Percentiles rank a stretch among this genome's conserved stretches.
Evolutionary conservation across 2,888 invertebrate species (phyloP).

Genomic region (Gerris lacustris): DNA sequence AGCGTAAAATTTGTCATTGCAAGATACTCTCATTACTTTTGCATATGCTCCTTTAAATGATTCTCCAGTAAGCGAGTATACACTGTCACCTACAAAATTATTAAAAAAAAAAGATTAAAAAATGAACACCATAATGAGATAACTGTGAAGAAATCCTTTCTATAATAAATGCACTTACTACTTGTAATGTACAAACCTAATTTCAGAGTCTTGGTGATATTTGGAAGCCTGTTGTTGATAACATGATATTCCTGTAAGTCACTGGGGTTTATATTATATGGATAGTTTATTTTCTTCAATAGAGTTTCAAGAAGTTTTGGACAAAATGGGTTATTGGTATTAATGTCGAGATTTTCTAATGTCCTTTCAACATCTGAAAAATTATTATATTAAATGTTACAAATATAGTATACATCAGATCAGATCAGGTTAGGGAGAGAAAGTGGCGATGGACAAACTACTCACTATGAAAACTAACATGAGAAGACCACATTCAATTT

Average conservation of each 20-base stretch:
- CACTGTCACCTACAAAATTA: slow-evolving; percentile 34
- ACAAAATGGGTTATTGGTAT: slow-evolving; percentile 57
- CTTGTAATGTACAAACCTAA: slow-evolving; percentile 34
- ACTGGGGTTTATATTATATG: slow-evolving; percentile 37
- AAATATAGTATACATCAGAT: no score
- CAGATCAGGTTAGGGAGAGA: no score
- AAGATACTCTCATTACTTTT: slow-evolving; percentile 55
- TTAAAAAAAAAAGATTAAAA: not conserved
- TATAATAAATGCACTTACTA: slow-evolving; percentile 4
- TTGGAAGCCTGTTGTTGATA: slow-evolving; percentile 36
- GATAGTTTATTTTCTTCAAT: slow-evolving; percentile 58
- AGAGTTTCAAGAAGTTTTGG: slow-evolving; percentile 53
- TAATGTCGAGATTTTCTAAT: not conserved
- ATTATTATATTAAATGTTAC: no score
- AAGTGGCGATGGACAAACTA: no score
- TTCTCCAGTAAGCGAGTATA: slow-evolving; percentile 32
- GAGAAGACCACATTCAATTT: no score
- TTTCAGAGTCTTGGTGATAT: slow-evolving; percentile 36
- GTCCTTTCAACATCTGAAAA: not conserved
- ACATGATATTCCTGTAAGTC: slow-evolving; percentile 39
- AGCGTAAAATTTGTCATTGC: slow-evolving; percentile 37
- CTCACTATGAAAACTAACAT: no score
- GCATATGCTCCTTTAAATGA: slow-evolving; percentile 76
- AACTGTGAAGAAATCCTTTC: no score
- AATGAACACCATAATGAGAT: no score